Conservation (phyloP, 2,113 vertebrate genomes). For the Eubucco bourcierii region DNA sequence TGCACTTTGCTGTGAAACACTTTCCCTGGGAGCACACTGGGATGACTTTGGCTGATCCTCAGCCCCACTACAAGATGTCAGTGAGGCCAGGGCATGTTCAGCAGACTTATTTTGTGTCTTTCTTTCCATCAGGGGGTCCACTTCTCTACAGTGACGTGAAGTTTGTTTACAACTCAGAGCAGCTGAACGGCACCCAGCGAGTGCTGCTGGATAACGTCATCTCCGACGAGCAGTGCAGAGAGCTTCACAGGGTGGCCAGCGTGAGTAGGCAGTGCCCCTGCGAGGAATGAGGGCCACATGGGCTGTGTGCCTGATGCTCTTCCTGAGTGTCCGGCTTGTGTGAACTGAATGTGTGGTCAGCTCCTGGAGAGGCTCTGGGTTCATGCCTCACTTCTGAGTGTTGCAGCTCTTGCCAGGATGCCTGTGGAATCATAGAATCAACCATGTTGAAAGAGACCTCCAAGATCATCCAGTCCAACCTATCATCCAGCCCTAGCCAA, state of each 20-base stretch:
- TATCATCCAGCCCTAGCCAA: too few relatives aligned
- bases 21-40: rapidly evolving
- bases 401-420: background rate
- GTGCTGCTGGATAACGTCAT: slow-evolving; percentile 92
- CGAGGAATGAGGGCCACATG: background rate
- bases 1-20: background rate
- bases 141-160: slow-evolving; percentile 83
- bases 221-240: slow-evolving; percentile 85
- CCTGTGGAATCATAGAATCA: background rate
- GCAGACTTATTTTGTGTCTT: background rate
- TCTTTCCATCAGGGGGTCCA: slow-evolving; percentile 82
- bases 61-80: background rate
- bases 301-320: background rate
- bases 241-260: slow-evolving; percentile 85
- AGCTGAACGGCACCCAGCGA: slow-evolving; percentile 90
- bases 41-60: background rate
- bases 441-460: too few relatives aligned
- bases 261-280: slow-evolving; percentile 68
- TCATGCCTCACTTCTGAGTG: background rate
- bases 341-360: background rate
- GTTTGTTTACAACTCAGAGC: slow-evolving; percentile 86
- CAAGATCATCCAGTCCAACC: too few relatives aligned
- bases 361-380: background rate
- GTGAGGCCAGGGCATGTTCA: background rate
- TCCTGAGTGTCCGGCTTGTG: background rate